Conservation (phyloP, 2,888 invertebrate genomes). For the Iselma pallidipennis region DNA sequence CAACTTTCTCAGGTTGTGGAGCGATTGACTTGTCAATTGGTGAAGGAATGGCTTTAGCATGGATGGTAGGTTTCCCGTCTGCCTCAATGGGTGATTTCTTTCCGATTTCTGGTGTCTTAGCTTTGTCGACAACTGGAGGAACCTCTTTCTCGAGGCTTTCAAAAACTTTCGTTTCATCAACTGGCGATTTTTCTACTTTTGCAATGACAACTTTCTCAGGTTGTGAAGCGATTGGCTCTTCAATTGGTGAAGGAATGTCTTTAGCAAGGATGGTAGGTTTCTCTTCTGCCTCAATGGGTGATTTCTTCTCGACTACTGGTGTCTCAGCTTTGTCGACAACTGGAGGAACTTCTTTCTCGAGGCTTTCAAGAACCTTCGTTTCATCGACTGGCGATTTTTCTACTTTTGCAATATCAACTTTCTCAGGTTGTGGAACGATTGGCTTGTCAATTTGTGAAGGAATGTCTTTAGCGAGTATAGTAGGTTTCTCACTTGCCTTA, state of each 20-base stretch:
- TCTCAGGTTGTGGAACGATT: no score
- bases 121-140: not conserved
- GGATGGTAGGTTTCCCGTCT: constrained; percentile 1
- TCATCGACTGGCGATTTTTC: constrained; percentile 5
- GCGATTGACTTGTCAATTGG: no score
- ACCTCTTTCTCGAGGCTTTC: not conserved
- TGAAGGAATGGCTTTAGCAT: not conserved
- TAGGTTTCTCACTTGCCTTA: not conserved
- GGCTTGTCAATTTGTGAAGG: not conserved
- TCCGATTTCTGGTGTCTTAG: not conserved
- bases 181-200: not conserved
- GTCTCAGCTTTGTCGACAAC: no score
- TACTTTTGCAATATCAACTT: no score
- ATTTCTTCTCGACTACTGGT: no score
- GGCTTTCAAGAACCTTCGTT: not conserved
- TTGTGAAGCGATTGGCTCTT: not conserved
- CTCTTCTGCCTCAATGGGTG: not conserved
- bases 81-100: constrained; percentile 2
- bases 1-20: no score
- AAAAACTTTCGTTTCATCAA: not conserved
- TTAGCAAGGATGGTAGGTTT: constrained; percentile 9
- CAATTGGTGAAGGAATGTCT: constrained; percentile 15
- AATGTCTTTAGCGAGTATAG: constrained; percentile 23
- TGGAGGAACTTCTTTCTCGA: no score
- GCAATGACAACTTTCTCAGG: no score